phyloP scores from a whole-genome alignment of 1,140 invertebrate genomes.

The Drosophila ercepeae region DNA sequence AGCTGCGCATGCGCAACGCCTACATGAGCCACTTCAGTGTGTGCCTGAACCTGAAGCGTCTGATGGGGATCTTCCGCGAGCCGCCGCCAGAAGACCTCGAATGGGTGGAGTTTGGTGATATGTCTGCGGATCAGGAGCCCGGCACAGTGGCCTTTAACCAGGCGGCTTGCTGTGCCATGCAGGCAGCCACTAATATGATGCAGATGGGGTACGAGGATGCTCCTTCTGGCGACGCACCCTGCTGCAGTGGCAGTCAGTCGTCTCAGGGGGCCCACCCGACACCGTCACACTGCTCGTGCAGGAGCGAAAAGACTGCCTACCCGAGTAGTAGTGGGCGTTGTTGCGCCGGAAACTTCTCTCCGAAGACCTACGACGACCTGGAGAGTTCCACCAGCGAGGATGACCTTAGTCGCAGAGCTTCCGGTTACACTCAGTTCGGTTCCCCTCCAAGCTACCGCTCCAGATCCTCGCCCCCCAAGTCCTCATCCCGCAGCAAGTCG shows the following conservation, averaged over 20 bases:
- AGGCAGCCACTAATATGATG: neutral
- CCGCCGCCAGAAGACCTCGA: slow-evolving; percentile 32
- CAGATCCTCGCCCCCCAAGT: slow-evolving; percentile 5
- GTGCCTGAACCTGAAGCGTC: slow-evolving; percentile 47
- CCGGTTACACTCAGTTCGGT: neutral
- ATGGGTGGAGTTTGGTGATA: slow-evolving; percentile 42
- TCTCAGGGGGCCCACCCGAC: neutral
- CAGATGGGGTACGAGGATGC: neutral
- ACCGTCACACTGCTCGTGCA: neutral
- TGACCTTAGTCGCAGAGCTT: neutral
- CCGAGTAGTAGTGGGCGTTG: neutral
- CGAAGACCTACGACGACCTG: neutral
- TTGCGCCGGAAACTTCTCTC: neutral
- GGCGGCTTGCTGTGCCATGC: neutral
- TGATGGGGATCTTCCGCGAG: slow-evolving; percentile 47
- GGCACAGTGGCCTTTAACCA: neutral
- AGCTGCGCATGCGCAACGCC: slow-evolving; percentile 53
- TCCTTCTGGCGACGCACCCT: neutral
- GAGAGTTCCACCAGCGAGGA: neutral
- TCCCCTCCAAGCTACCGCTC: neutral
- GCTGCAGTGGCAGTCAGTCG: neutral
- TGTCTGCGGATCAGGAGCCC: too few species aligned
- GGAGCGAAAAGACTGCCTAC: neutral
- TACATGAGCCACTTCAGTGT: slow-evolving; percentile 71
- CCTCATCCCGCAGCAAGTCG: neutral